Evolutionary conservation across 2,113 vertebrate genomes (phyloP).

Genomic region (Lagenorhynchus albirostris): DNA sequence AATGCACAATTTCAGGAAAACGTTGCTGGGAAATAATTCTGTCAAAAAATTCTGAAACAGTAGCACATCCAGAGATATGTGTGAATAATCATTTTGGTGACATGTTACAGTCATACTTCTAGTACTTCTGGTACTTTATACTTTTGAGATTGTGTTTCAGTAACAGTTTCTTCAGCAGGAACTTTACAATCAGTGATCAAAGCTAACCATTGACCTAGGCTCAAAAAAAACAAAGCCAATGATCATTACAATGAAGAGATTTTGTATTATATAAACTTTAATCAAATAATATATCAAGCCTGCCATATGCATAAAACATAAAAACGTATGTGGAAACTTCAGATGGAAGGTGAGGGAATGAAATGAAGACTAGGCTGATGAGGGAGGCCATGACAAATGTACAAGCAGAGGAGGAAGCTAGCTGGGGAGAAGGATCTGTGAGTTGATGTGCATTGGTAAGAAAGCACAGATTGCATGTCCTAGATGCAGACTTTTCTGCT

Average conservation of each 20-base stretch:
- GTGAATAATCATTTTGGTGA: not conserved
- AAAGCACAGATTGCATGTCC: not conserved
- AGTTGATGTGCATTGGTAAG: not conserved
- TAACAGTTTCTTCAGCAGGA: not conserved
- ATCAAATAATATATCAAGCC: not conserved
- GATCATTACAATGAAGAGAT: not conserved
- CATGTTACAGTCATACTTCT: not conserved
- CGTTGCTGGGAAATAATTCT: not conserved
- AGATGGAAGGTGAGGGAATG: not conserved
- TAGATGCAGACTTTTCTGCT: not conserved
- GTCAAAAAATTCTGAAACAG: not conserved
- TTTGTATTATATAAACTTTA: not conserved
- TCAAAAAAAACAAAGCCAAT: not conserved
- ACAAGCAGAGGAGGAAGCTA: not conserved
- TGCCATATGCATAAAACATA: not conserved
- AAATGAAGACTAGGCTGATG: not conserved
- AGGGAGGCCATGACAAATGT: not conserved
- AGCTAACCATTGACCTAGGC: not conserved
- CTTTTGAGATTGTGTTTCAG: not conserved
- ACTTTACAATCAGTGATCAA: not conserved
- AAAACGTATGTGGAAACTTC: not conserved
- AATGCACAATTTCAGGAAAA: not conserved
- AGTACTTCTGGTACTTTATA: not conserved
- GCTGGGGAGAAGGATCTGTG: not conserved
- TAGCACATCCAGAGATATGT: not conserved